Conservation (phyloP, 2,797 vertebrate species). For the Sparidentex hasta region DNA sequence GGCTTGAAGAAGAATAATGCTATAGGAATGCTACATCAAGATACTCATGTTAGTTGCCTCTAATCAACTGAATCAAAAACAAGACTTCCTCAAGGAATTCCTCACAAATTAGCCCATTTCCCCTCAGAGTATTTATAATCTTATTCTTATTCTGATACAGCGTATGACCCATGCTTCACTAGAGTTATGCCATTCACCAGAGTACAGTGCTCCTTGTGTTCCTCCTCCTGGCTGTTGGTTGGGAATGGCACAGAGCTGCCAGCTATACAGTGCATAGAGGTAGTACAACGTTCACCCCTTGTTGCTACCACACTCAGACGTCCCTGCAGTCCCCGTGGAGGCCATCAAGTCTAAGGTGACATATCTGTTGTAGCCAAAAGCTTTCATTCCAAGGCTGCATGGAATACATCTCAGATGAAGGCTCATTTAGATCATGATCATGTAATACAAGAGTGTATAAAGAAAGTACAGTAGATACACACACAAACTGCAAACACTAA, state of each 20-base stretch:
- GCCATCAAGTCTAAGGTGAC: background rate
- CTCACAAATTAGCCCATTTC: too few relatives aligned
- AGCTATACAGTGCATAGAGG: slow-evolving; percentile 3
- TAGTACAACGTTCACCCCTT: background rate
- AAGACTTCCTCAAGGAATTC: background rate
- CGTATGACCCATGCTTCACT: background rate
- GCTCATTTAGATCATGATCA: too few relatives aligned
- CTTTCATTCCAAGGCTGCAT: background rate
- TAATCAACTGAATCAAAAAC: background rate
- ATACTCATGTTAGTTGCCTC: background rate
- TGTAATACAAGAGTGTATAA: too few relatives aligned
- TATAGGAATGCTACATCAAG: background rate
- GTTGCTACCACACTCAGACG: background rate
- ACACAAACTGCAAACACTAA: too few relatives aligned
- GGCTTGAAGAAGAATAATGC: too few relatives aligned
- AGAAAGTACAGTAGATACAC: too few relatives aligned
- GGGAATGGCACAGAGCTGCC: slow-evolving; percentile 9
- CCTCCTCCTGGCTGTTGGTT: slow-evolving; percentile 14
- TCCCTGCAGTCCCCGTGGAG: background rate
- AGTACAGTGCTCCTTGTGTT: background rate
- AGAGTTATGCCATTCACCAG: slow-evolving; percentile 3
- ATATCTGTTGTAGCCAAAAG: background rate
- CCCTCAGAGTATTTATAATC: too few relatives aligned
- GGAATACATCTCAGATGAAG: background rate
- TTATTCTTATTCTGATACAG: background rate